phyloP scores from a whole-genome alignment of 1,140 invertebrate species.

The Pinna nobilis region DNA sequence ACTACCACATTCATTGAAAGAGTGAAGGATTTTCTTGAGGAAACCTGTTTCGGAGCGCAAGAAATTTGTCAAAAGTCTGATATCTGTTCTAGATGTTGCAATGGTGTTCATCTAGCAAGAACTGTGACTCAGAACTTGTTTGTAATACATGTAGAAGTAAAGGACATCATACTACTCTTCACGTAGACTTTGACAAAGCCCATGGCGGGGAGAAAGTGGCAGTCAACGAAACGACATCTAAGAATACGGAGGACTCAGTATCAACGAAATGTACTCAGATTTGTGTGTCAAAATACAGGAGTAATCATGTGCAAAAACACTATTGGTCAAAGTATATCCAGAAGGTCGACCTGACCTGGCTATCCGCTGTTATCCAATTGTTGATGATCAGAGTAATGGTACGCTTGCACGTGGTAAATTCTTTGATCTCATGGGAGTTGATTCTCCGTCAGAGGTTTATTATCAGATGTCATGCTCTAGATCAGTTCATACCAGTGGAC shows the following conservation, averaged over 20 bases:
- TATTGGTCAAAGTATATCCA: conserved; percentile 15
- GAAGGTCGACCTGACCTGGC: conserved; percentile 3
- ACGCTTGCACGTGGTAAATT: conserved; percentile 24
- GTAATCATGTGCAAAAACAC: conserved; percentile 36
- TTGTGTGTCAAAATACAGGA: conserved; percentile 3
- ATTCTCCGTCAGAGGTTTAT: neutral
- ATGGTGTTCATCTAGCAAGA: too few species aligned
- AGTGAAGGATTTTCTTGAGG: neutral
- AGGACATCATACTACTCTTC: conserved; percentile 3
- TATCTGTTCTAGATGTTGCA: neutral
- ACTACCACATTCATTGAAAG: neutral
- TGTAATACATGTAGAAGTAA: neutral
- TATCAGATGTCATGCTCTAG: neutral
- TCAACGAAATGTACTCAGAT: conserved; percentile 8
- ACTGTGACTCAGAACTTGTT: too few species aligned
- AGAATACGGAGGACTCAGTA: neutral
- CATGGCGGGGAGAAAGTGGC: too few species aligned
- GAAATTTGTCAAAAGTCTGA: neutral
- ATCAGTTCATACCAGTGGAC: neutral
- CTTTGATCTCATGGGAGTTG: conserved; percentile 12
- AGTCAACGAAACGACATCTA: too few species aligned
- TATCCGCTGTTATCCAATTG: conserved; percentile 14
- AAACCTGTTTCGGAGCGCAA: neutral
- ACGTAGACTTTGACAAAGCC: neutral
- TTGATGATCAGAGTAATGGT: conserved; percentile 41